Evolutionary conservation across 2,888 invertebrate genomes (phyloP).

Genomic region (Frankliniella fusca): DNA sequence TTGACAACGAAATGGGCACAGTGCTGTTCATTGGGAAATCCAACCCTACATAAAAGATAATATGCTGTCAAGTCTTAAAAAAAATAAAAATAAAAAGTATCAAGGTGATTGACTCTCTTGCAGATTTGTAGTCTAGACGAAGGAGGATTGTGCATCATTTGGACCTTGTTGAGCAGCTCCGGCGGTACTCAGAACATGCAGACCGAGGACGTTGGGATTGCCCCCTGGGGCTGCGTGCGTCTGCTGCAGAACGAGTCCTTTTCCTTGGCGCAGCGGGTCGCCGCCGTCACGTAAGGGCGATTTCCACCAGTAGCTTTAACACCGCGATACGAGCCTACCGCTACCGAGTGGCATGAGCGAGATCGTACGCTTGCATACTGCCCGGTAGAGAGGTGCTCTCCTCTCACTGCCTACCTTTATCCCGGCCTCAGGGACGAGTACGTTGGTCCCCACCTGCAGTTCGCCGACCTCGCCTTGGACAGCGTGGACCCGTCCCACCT

Average conservation of each 20-base stretch:
- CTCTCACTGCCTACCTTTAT: background rate
- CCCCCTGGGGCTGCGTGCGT: slow-evolving; percentile 35
- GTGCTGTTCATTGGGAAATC: slow-evolving; percentile 19
- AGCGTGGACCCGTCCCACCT: slow-evolving; percentile 22
- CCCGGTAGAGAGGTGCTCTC: no score
- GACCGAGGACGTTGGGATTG: slow-evolving; percentile 32
- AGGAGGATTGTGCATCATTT: slow-evolving; percentile 47
- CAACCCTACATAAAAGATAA: slow-evolving; percentile 31
- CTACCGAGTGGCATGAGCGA: no score
- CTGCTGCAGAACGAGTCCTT: slow-evolving; percentile 33
- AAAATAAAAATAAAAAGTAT: background rate
- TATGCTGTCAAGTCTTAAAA: background rate
- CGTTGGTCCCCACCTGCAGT: slow-evolving; percentile 27
- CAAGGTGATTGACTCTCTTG: slow-evolving; percentile 32
- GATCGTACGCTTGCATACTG: no score
- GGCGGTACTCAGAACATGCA: background rate
- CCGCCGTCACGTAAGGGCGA: background rate
- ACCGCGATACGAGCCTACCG: no score
- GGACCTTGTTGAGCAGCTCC: slow-evolving; percentile 46
- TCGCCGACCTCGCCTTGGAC: slow-evolving; percentile 30
- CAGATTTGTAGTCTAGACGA: slow-evolving; percentile 50
- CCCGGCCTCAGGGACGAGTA: background rate
- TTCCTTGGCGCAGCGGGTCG: background rate
- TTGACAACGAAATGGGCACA: background rate
- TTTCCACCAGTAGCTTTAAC: no score